Base-by-base conservation (phyloP, 1,140 invertebrate genomes). In the Diuraphis noxia region DNA sequence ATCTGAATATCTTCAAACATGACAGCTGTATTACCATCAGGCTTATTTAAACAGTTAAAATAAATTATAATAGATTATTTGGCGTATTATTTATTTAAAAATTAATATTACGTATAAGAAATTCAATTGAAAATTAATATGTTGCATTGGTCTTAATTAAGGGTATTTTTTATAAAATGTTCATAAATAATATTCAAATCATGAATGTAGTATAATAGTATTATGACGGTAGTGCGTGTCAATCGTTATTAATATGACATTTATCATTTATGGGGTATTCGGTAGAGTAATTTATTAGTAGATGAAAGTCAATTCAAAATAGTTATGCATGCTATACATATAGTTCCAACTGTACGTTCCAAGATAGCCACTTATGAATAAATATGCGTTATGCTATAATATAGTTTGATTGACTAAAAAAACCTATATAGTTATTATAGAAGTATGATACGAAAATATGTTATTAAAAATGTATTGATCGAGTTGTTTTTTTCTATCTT, bases 241-340 rank as follows among this genome's bases (percentile, higher is more conserved):
- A 81, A 86, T 86, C 46, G 8, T 86, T 49, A 86, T 86, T 49
- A 85, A 21, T 85, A 46, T 85, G 43, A 46, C 43, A 36, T 86
- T 86, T 86, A 49, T 86, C 43, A 36, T 86, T 86, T 86, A 49
- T 86, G 13, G 34, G n/a, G n/a, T 72, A 72, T n/a, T 72, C 13
- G 30, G 30, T 34, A 49, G 34, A 43, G 17, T 86, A 49, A 86
- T 86, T 86, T 41, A 41, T 84, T 25, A 49, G n/a, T 46, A 34
- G 43, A 86, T 46, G n/a, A 49, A 46, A 86, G n/a, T 36, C 34
- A 36, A 86, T 86, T 86, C 19, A 23, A 34, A 86, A 86, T 85
- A 43, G 41, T 46, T 85, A 43, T 30, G 17, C 23, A 34, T 85
- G 8, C n/a, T 46, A 40, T 79, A 10, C 10, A 46, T 49, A 81